Evolutionary conservation across 2,113 vertebrate species (phyloP), one percentile per base, ranked within the genome.

Genomic region (Cheilinus undulatus): DNA sequence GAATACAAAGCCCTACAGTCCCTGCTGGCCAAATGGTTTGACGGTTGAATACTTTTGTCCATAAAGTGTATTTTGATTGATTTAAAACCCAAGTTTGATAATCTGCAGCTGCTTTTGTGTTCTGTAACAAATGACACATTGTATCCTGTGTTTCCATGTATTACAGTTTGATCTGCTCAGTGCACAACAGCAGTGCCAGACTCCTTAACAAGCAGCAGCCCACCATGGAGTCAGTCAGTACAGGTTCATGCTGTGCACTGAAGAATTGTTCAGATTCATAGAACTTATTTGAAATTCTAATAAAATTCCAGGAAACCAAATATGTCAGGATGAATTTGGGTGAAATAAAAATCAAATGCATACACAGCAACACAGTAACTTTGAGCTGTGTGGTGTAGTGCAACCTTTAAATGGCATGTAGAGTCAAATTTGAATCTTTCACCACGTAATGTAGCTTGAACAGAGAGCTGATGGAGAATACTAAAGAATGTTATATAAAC

Each of bases 211-310:
- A 51, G 46, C 62, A 59, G 36, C 26, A 7, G 20, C 20, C 30
- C 53, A 19, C 27, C 12, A 19, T 22, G 7, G 48, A 48, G 23
- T 65, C 34, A 45, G 34, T 22, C 40, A 13, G 51, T 27, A n/a
- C 22, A 28, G 38, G 22, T 36, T 54, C 15, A 13, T 45, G 50
- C 20, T 32, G 20, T 23, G 24, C 51, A 45, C 17, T 24, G 24
- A 53, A 66, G 43, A 52, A 40, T 52, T 64, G 61, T 36, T 51
- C 45, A 50, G 19, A 50, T 22, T 26, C 46, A 26, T 5, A 28
- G 34, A 52, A 28, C 12, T 42, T 10, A 15, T 40, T 63, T 36
- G 23, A 51, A 27, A 52, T 52, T 65, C 19, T 19, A 24, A 10
- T 38, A 15, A n/a, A 26, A 14, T 53, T 53, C 24, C 26, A 42